These are phyloP conservation scores for Euglossa dilemma DNA, from an alignment of 1,140 invertebrate genomes.

Conservation along the genomic window DNA sequence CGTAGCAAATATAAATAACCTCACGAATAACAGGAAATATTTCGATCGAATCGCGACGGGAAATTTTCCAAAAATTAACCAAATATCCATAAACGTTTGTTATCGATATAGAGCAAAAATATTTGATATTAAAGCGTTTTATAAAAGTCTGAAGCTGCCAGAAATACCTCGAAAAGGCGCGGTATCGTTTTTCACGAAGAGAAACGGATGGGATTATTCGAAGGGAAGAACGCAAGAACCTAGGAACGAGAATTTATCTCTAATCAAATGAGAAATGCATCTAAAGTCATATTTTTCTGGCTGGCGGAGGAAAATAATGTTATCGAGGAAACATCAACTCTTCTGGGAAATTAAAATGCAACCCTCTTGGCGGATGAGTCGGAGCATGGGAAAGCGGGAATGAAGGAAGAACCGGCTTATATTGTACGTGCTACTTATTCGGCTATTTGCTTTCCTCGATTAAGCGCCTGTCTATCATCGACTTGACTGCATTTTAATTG, in stretches of 20 bases:
- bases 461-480: neutral
- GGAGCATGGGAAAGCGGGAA: neutral
- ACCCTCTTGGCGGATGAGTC: no score
- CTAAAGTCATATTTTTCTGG: neutral
- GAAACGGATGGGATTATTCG: neutral
- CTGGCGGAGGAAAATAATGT: neutral
- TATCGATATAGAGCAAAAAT: no score
- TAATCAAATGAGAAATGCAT: neutral
- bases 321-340: neutral
- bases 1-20: no score
- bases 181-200: neutral
- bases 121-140: no score
- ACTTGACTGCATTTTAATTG: conserved; percentile 1
- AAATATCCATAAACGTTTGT: no score
- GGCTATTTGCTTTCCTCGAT: neutral
- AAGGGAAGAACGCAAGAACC: neutral
- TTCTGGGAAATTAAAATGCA: conserved; percentile 11
- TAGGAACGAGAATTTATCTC: neutral
- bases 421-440: neutral
- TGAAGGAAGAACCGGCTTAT: no score
- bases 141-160: no score
- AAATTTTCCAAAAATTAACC: no score
- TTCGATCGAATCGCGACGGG: no score
- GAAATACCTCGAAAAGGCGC: no score
- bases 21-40: no score